These are phyloP conservation scores for Drosophila villosipedis DNA, from an alignment of 2,888 invertebrate species.

Conservation along the genomic window DNA sequence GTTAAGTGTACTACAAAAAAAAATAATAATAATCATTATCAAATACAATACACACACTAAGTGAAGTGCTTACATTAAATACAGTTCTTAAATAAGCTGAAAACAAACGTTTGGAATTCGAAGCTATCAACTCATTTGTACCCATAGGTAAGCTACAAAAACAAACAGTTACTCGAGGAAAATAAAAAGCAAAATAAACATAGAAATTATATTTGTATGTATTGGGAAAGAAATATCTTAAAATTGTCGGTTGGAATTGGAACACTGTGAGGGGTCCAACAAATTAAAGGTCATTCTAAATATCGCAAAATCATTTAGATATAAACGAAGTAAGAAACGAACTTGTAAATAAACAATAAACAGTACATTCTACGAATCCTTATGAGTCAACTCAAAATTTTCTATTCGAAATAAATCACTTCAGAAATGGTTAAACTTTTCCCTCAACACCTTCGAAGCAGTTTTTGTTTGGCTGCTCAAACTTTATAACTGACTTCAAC, in stretches of 20 bases:
- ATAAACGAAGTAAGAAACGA: not conserved
- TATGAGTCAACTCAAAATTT: not conserved
- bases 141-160: slow-evolving; percentile 46
- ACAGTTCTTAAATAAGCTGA: slow-evolving; percentile 5
- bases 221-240: not conserved
- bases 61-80: slow-evolving; percentile 44
- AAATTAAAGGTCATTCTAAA: not conserved
- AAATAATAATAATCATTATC: not conserved
- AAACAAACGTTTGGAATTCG: slow-evolving; percentile 52
- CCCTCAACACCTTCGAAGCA: slow-evolving; percentile 9
- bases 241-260: not conserved
- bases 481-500: slow-evolving; percentile 31
- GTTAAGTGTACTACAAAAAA: slow-evolving; percentile 34
- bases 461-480: slow-evolving; percentile 23
- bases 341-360: not conserved
- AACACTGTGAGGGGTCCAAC: not conserved
- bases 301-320: not conserved
- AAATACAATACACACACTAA: slow-evolving; percentile 57
- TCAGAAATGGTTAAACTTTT: slow-evolving; percentile 6
- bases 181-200: not conserved
- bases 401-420: not conserved
- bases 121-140: slow-evolving; percentile 1
- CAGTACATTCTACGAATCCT: not conserved
- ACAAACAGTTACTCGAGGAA: not conserved
- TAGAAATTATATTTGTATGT: not conserved